phyloP scores from a whole-genome alignment of 2,888 invertebrate species.

The Blastobasis lacticolella region DNA sequence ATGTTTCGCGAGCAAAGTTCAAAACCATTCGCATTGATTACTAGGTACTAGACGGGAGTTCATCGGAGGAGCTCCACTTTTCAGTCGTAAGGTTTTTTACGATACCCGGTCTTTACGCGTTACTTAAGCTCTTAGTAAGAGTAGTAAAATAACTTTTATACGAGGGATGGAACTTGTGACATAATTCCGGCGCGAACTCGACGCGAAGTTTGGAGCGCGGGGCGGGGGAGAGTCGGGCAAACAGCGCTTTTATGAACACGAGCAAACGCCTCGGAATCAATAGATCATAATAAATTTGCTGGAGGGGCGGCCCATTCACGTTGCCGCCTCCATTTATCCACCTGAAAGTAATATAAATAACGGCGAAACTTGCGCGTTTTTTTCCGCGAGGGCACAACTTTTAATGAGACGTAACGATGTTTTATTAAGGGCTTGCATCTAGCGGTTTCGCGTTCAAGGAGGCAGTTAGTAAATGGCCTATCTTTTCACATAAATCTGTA shows the following conservation, averaged over 20 bases:
- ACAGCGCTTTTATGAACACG: conserved; percentile 30
- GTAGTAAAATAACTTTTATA: conserved; percentile 57
- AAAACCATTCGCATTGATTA: too few relatives aligned
- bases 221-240: conserved; percentile 16
- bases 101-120: conserved; percentile 28
- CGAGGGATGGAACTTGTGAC: conserved; percentile 38
- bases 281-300: conserved; percentile 54
- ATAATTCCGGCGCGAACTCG: conserved; percentile 41
- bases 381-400: conserved; percentile 25
- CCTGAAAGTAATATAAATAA: conserved; percentile 50
- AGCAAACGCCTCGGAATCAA: conserved; percentile 36
- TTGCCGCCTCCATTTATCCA: conserved; percentile 32
- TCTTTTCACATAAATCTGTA: too few relatives aligned
- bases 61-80: background rate
- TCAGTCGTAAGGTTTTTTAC: conserved; percentile 18
- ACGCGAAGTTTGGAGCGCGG: conserved; percentile 27
- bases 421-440: conserved; percentile 5
- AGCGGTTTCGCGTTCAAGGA: conserved; percentile 1
- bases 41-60: too few relatives aligned
- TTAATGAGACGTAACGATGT: conserved; percentile 8
- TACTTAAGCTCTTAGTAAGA: conserved; percentile 50
- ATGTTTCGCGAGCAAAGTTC: too few relatives aligned
- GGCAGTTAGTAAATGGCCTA: background rate
- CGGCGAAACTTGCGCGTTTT: conserved; percentile 33
- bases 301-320: conserved; percentile 22